phyloP scores from a whole-genome alignment of 2,113 vertebrate species.

The Myanophis thanlyinensis region DNA sequence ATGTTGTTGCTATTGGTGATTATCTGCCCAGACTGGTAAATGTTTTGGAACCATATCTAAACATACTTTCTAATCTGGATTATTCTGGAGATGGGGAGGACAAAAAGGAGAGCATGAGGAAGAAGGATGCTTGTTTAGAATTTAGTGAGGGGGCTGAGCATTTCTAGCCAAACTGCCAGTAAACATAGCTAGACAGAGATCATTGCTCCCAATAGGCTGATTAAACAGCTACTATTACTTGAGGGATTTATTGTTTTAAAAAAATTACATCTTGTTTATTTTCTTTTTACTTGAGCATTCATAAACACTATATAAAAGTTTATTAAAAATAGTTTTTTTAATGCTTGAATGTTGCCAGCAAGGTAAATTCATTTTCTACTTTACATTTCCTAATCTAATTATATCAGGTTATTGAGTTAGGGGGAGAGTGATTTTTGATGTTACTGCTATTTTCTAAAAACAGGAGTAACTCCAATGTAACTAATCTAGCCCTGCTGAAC shows the following conservation, averaged over 20 bases:
- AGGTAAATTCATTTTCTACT: slow-evolving; percentile 12
- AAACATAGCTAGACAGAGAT: neutral
- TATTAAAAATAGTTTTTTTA: neutral
- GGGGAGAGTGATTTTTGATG: neutral
- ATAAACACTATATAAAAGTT: neutral
- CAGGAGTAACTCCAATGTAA: neutral
- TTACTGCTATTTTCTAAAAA: neutral
- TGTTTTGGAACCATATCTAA: neutral
- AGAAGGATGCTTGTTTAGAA: neutral
- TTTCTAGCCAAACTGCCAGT: neutral
- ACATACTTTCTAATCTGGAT: neutral
- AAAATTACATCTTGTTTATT: neutral
- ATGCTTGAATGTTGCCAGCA: slow-evolving; percentile 9
- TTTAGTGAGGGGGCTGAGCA: neutral
- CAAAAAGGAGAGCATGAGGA: neutral
- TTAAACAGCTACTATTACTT: slow-evolving; percentile 29
- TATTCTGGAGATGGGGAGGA: neutral
- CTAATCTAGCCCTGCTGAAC: too few relatives aligned
- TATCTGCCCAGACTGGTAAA: neutral
- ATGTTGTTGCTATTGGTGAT: neutral
- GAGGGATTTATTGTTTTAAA: neutral
- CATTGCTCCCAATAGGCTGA: neutral
- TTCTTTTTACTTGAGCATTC: neutral
- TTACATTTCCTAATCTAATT: slow-evolving; percentile 21
- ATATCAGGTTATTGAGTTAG: slow-evolving; percentile 6